A percentile compares a stretch with the other conserved stretches of the same genome.
These are phyloP conservation scores for Gastrophysa polygoni DNA, from an alignment of 2,888 invertebrate genomes.

Conservation along the genomic window DNA sequence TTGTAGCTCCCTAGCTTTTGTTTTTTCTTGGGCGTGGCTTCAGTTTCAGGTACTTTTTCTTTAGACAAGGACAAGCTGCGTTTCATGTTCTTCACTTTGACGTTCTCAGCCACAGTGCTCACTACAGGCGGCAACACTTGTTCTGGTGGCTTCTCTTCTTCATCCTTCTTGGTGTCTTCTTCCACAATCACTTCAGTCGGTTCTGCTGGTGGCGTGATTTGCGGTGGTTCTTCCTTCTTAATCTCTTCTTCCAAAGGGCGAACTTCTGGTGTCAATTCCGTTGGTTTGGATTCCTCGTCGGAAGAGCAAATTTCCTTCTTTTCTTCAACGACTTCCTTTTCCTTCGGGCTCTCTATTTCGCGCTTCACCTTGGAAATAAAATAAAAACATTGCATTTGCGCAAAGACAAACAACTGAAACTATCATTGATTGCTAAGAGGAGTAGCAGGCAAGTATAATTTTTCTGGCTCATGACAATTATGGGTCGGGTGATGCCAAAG, in stretches of 20 bases:
- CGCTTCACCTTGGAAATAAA: no score
- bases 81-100: constrained; percentile 59
- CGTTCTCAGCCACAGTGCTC: constrained; percentile 57
- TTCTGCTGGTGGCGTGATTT: constrained; percentile 23
- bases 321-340: constrained; percentile 46
- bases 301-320: constrained; percentile 41
- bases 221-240: constrained; percentile 17
- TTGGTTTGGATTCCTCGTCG: constrained; percentile 33
- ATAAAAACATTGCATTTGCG: no score
- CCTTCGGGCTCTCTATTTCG: constrained; percentile 57
- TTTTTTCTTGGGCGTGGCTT: constrained; percentile 43
- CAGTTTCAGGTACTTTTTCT: constrained; percentile 40
- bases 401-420: no score
- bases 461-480: no score
- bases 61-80: constrained; percentile 57
- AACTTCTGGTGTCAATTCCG: constrained; percentile 20
- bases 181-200: constrained; percentile 22
- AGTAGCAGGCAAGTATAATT: no score
- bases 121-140: constrained; percentile 48
- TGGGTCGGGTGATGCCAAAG: no score
- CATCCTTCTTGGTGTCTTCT: neutral
- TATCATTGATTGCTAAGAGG: no score
- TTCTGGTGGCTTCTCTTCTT: constrained; percentile 20
- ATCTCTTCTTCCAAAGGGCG: constrained; percentile 25
- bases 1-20: constrained; percentile 55